These are phyloP conservation scores for Vollenhovia emeryi DNA, from an alignment of 1,140 invertebrate species.

Conservation along the genomic window DNA sequence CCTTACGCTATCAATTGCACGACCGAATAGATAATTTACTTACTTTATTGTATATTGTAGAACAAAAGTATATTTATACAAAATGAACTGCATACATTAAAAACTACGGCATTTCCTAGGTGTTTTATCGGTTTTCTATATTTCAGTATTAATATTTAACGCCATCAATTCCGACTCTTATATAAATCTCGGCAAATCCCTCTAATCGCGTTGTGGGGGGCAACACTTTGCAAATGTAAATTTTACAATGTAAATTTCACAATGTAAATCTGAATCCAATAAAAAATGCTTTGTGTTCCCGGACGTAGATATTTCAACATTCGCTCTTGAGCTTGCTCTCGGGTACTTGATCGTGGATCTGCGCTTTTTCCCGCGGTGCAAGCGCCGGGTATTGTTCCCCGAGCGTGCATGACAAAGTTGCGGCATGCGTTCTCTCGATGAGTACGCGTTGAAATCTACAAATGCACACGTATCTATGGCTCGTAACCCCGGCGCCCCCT, in stretches of 20 bases:
- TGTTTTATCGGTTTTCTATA: neutral
- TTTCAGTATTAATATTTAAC: neutral
- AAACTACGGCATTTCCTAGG: neutral
- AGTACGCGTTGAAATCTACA: constrained; percentile 46
- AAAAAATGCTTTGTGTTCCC: constrained; percentile 6
- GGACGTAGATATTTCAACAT: constrained; percentile 33
- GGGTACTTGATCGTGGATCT: constrained; percentile 33
- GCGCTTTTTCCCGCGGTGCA: constrained; percentile 16
- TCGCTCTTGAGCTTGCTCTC: constrained; percentile 28
- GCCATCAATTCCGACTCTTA: neutral
- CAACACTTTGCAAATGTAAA: neutral
- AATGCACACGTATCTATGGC: constrained; percentile 36
- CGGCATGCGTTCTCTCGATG: constrained; percentile 48
- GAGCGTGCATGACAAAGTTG: constrained; percentile 56
- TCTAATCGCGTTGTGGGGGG: neutral
- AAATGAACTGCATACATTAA: neutral
- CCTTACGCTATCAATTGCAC: neutral
- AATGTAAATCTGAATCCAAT: constrained; percentile 7
- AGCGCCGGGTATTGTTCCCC: constrained; percentile 30
- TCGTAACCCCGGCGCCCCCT: neutral
- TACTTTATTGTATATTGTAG: no score
- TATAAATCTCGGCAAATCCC: neutral
- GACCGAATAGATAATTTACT: neutral
- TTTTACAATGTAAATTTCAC: constrained; percentile 16
- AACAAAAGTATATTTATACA: neutral